Percentiles rank a stretch among this genome's conserved stretches.
phyloP scores from a whole-genome alignment of 2,113 vertebrate species.

The Hydrolagus affinis region DNA sequence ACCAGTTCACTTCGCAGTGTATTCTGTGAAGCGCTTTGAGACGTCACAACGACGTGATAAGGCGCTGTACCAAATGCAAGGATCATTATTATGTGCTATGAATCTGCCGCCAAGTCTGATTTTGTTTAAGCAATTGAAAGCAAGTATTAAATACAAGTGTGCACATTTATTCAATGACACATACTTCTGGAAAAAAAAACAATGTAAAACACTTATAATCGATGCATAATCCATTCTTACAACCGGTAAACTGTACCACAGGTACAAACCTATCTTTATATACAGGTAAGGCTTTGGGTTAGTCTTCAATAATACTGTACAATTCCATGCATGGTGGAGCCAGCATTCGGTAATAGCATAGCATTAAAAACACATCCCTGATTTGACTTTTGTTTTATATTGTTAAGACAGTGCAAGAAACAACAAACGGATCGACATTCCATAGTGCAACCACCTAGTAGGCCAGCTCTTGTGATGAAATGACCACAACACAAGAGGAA shows the following conservation, averaged over 20 bases:
- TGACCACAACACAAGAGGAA: no score
- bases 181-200: not conserved
- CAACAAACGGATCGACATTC: not conserved
- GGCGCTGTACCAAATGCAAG: no score
- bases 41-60: no score
- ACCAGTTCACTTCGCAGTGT: no score
- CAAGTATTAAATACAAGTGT: not conserved
- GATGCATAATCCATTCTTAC: slow-evolving; percentile 10
- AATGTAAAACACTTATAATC: slow-evolving; percentile 11
- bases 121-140: no score
- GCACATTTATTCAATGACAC: slow-evolving; percentile 21
- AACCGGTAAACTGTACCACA: slow-evolving; percentile 14
- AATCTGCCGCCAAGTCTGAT: no score
- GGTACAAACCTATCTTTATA: not conserved
- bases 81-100: no score
- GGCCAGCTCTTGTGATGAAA: not conserved
- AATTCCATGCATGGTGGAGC: not conserved
- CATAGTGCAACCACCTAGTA: slow-evolving; percentile 16
- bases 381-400: slow-evolving; percentile 3
- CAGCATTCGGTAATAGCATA: not conserved
- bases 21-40: no score
- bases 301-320: slow-evolving; percentile 13
- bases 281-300: slow-evolving; percentile 26
- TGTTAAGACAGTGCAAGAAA: slow-evolving; percentile 21
- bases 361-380: slow-evolving; percentile 11